Evolutionary conservation across 2,113 vertebrate species (phyloP), one percentile per base, ranked within the genome.

Genomic region (Nicator chloris): DNA sequence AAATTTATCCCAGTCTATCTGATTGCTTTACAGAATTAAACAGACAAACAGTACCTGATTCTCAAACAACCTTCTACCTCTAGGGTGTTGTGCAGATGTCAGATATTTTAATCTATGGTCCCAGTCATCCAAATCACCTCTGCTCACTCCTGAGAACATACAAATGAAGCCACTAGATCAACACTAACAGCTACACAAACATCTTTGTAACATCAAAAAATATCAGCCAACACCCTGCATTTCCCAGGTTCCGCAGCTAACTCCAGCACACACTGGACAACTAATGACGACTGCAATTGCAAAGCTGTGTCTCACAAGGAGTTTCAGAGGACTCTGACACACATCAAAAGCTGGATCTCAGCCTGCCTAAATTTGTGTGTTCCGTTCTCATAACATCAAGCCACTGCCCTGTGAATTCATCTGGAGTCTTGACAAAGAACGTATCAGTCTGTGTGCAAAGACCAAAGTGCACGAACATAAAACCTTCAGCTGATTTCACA

Each of bases 21-120:
- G 54, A 88, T 35, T 50, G 42, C 45, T 77, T 82, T 56, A 70
- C 35, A 90, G 75, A 87, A 89, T 57, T 85, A 75, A 91, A 56
- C 9, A 57, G 64, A 80, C 69, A 94, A 95, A 82, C 59, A 31
- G 28, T 21, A 50, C 30, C 7, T 3, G 4, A 13, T 69, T 87
- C 63, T 92, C 53, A 66, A 93, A 26, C 39, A 47, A 28, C 70
- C 49, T 72, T 73, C 28, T 53, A 18, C 75, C 59, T 86, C 63
- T 24, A 44, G 20, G n/a, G 66, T 53, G 30, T 22, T 76, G 24
- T 11, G n/a, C 33, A 35, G 81, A 21, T 13, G 60, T 30, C 81
- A 91, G 37, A 80, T 84, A 53, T 7, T 53, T 73, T 18, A 37
- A 40, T 31, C 27, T 49, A 42, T 13, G 21, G 13, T 44, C 61